Evolutionary conservation across 2,888 invertebrate species (phyloP).

Genomic region (Ephialtes manifestator): DNA sequence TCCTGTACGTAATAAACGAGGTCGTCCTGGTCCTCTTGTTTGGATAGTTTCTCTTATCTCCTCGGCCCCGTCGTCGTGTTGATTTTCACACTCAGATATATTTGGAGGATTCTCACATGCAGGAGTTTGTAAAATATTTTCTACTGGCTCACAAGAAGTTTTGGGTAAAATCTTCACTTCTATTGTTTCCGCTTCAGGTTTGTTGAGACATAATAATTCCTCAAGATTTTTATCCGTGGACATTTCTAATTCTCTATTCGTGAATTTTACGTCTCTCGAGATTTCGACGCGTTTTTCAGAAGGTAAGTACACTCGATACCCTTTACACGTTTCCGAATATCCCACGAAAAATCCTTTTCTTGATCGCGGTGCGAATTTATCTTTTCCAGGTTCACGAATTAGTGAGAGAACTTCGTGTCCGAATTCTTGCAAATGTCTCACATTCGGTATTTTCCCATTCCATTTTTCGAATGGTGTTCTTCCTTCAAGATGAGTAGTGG

Average conservation of each 20-base stretch:
- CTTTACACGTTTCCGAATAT: background rate
- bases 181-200: background rate
- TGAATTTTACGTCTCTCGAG: background rate
- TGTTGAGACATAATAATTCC: background rate
- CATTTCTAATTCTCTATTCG: background rate
- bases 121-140: background rate
- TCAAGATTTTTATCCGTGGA: background rate
- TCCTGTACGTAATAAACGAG: background rate
- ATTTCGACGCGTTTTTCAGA: background rate
- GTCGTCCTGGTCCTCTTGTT: conserved; percentile 1
- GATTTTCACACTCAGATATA: background rate
- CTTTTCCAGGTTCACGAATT: no score
- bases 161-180: background rate
- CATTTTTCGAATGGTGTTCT: background rate
- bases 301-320: background rate
- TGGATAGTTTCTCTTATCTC: background rate
- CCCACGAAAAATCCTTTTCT: background rate
- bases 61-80: background rate
- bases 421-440: background rate
- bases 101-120: background rate
- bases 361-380: background rate
- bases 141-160: background rate
- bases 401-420: background rate
- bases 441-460: background rate
- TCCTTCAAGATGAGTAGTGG: background rate